Evolutionary conservation across 2,113 vertebrate genomes (phyloP), one percentile per base, ranked within the genome.

Genomic region (Heterotilapia buettikoferi): DNA sequence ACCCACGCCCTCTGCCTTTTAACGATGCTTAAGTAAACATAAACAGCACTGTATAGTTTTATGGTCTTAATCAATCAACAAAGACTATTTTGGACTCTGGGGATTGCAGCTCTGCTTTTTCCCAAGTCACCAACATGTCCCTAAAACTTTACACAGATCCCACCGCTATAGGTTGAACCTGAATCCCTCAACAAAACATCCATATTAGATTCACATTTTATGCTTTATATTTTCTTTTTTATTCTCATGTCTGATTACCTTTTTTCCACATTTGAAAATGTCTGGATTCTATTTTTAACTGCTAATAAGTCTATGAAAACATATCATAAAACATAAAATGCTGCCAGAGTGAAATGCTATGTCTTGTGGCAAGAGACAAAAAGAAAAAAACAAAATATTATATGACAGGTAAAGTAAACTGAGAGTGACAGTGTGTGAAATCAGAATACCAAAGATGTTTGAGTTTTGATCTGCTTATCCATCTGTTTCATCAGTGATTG

Each of bases 31-130:
- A 18, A 61, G 40, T 84, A 80, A 85, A 88, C 10, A 82, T 21
- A 78, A 88, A 83, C 82, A 82, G 18, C 26, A 31, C 40, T 78
- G 76, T 47, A 90, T 59, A 79, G 56, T 82, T 92, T 93, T 87
- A 90, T 84, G 52, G 36, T 50, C 50, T 14, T 14, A 47, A 63
- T 76, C 63, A 56, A 84, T 92, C 84, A 84, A 24, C 29, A 73
- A 9, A 56, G 26, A 79, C 31, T 68, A 52, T 53, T 86, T 63
- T 61, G 38, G 13, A 59, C 45, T 68, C 31, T 36, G 50, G 31
- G 26, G 61, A 86, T 11, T 31, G 21, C 6, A 31, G 31, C 45
- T 81, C 21, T 26, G 31, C 10, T 19, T 85, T 80, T 78, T 53
- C 73, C 45, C 10, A 78, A 78, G 83, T 26, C n/a, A 11, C 2